Percentiles rank a stretch among this genome's conserved stretches.
These are phyloP conservation scores for Eupithecia subumbrata DNA, from an alignment of 2,888 invertebrate genomes.

Conservation along the genomic window DNA sequence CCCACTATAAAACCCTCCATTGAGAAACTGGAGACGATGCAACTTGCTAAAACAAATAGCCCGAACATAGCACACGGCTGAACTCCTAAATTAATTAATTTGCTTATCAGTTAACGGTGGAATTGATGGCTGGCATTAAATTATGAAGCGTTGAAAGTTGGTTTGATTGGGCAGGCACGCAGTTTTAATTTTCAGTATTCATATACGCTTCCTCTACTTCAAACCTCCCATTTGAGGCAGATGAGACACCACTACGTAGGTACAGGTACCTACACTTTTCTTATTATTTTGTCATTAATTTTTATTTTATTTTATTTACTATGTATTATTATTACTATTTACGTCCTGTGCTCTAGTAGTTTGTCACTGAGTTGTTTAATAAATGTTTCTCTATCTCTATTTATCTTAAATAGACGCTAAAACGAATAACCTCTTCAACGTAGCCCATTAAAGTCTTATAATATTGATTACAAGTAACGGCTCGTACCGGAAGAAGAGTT, in stretches of 20 bases:
- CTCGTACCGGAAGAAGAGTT: background rate
- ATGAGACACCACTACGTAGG: background rate
- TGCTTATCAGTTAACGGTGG: conserved; percentile 2
- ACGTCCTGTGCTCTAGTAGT: no score
- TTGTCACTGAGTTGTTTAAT: no score
- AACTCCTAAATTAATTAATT: background rate
- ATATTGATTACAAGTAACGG: no score
- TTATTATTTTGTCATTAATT: no score
- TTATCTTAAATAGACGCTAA: background rate
- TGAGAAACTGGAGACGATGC: background rate
- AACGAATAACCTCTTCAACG: background rate
- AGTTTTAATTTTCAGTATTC: background rate
- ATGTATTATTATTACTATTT: no score
- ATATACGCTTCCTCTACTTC: background rate
- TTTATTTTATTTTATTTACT: no score
- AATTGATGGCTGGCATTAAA: conserved; percentile 3
- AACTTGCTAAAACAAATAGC: background rate
- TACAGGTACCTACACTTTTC: no score
- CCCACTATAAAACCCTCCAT: background rate
- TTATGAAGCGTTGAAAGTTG: background rate
- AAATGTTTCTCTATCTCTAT: no score
- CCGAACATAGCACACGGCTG: background rate
- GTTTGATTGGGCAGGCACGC: background rate
- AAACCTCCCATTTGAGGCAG: background rate
- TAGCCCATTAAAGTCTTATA: background rate